These are phyloP conservation scores for Bradypodion pumilum DNA, from an alignment of 2,797 vertebrate species.

Conservation along the genomic window DNA sequence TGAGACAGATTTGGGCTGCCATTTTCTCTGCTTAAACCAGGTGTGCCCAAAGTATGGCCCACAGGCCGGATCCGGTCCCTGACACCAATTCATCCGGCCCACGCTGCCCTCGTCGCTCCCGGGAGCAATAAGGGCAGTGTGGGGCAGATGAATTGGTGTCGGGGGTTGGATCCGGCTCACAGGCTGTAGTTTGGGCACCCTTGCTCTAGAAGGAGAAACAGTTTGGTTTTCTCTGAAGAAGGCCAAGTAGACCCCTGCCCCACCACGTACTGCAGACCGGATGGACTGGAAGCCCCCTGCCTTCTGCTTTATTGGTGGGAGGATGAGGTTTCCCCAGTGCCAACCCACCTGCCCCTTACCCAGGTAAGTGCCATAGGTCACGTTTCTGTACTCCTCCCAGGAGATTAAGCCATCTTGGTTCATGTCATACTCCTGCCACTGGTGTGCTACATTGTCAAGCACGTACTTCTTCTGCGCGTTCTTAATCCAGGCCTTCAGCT, in stretches of 20 bases:
- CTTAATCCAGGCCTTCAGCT: constrained; percentile 85
- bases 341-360: constrained; percentile 77
- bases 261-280: background rate
- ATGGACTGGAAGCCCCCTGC: background rate
- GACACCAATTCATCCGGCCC: too few species aligned
- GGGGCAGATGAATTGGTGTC: too few species aligned
- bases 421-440: constrained; percentile 84
- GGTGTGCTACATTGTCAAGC: constrained; percentile 77
- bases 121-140: too few species aligned
- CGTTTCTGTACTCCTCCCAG: constrained; percentile 88
- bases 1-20: too few species aligned
- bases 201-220: constrained; percentile 33
- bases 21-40: too few species aligned
- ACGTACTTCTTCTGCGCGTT: constrained; percentile 82
- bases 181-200: too few species aligned
- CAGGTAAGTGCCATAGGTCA: constrained; percentile 84
- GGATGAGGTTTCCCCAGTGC: constrained; percentile 29
- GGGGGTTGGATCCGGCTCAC: too few species aligned
- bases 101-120: too few species aligned
- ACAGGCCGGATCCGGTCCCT: too few species aligned
- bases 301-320: constrained; percentile 62
- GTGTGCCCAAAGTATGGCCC: too few species aligned
- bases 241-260: background rate
- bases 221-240: background rate
- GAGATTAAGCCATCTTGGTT: constrained; percentile 80